Base-by-base conservation (phyloP, 2,888 invertebrate genomes). In the Tenthredo scrophulariae region DNA sequence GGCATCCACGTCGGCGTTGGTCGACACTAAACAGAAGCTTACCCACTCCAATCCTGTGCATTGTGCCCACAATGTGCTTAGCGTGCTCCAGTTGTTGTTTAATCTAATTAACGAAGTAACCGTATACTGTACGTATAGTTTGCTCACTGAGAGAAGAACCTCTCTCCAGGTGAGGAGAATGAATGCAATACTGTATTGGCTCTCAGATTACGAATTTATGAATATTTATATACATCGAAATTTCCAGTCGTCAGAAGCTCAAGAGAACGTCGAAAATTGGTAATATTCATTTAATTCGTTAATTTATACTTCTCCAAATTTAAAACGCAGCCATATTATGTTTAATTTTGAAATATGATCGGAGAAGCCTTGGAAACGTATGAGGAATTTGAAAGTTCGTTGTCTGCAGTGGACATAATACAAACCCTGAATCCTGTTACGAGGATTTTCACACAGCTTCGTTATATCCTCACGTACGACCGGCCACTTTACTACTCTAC, bases 61-160 rank as follows among this genome's bases (percentile, higher is more conserved):
- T 80, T 58, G 58, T 80, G 80, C 80, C 80, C 80, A 40, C 80
- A 80, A 80, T 67, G 37, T 65, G 77, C 84, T 84, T 88, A 87
- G 86, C 87, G 88, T 88, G 89, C 88, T 88, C 89, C 87, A 90
- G 88, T 90, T 90, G 88, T 86, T 87, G 88, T 88, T 88, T 91
- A 90, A 89, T 90, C 89, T 89, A 89, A 91, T 91, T 91, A 91
- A 88, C 86, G 85, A 72, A 86, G 86, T 86, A 85, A 85, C 86
- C 84, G 70, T 29, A 50, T 40, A 22, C 58, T 62, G 37, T 15
- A 62, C 54, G 26, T 62, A 46, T 54, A 75, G 84, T 54, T 75
- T 70, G 84, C 83, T 84, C 70, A 67, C 43, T 46, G 70, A 85
- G 85, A 86, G 87, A 88, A 86, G 83, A 85, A 85, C 87, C 87